Percentiles rank a stretch among this genome's conserved stretches.
Conservation (phyloP, 2,797 vertebrate species). For the Falco columbarius region DNA sequence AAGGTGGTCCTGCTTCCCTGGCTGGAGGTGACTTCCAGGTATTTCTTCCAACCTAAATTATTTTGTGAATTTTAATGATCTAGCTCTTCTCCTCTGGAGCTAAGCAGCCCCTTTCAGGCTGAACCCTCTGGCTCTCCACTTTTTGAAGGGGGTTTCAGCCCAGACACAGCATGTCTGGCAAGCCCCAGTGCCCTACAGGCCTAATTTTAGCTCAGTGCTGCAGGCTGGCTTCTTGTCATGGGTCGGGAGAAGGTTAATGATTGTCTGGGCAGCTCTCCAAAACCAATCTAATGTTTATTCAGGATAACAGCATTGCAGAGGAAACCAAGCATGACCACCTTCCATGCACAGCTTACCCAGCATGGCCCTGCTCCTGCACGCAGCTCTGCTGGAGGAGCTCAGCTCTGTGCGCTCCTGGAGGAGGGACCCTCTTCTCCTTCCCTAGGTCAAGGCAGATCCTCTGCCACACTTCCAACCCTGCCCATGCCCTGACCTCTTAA, state of each 20-base stretch:
- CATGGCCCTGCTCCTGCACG: background rate
- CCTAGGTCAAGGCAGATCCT: background rate
- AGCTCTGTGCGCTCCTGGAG: background rate
- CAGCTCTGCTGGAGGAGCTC: background rate
- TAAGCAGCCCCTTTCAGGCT: background rate
- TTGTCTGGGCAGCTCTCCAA: conserved; percentile 60
- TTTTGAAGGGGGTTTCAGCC: background rate
- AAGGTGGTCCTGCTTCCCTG: background rate
- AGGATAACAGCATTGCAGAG: conserved; percentile 64
- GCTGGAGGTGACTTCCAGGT: background rate
- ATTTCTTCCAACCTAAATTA: background rate
- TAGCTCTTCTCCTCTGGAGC: background rate
- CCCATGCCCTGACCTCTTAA: background rate
- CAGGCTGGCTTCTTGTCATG: conserved; percentile 39
- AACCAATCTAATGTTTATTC: conserved; percentile 63
- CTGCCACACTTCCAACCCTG: background rate
- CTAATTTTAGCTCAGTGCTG: conserved; percentile 52
- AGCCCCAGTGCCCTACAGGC: conserved; percentile 52
- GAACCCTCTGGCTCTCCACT: background rate
- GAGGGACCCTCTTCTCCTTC: background rate
- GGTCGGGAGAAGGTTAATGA: conserved; percentile 66
- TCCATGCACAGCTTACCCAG: background rate
- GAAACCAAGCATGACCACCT: conserved; percentile 38
- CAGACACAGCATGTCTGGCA: background rate
- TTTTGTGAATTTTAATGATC: background rate